Evolutionary conservation across 2,113 vertebrate genomes (phyloP), one percentile per base, ranked within the genome.

Genomic region (Festucalex cinctus): DNA sequence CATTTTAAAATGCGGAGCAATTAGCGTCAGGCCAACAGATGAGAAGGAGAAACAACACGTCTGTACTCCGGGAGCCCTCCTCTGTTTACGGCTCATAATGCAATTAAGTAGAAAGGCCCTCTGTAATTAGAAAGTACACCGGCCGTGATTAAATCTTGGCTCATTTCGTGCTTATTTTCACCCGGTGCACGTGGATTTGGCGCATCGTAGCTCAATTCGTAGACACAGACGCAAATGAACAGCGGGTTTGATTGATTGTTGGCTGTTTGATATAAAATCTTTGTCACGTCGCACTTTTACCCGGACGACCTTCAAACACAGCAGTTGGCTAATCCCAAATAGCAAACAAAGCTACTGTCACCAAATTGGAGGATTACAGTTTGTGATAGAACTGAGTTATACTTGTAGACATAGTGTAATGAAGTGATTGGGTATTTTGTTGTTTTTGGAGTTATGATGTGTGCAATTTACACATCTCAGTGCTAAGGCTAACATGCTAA

Each of bases 51-150:
- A 81, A 49, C 61, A 76, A 77, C 75, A 78, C 74, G 76, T 77
- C 70, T 77, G 48, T 75, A 68, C 80, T 76, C 82, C 70, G 24
- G 65, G 77, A 63, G 61, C 54, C 61, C 26, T 85, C 68, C 82
- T 76, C 66, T 74, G 76, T 78, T 73, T 56, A 65, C 66, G 43
- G 63, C 73, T 85, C 74, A 77, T 79, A 79, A 86, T 82, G 78
- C 28, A 78, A 74, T 83, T 85, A 78, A 87, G 86, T 84, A 83
- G 71, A 70, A 73, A 70, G 12, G 37, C 61, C 56, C 67, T 64
- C 75, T 81, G 77, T 83, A 82, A 88, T 85, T 84, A 78, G 85
- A 82, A 57, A 48, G 56, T 65, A 70, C 74, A 66, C 73, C 66
- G 60, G 59, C 57, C 73, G 66, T 75, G 77, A 83, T 79, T 76